These are phyloP conservation scores for Jaculus jaculus DNA, from an alignment of 2,113 vertebrate species.

Conservation along the genomic window DNA sequence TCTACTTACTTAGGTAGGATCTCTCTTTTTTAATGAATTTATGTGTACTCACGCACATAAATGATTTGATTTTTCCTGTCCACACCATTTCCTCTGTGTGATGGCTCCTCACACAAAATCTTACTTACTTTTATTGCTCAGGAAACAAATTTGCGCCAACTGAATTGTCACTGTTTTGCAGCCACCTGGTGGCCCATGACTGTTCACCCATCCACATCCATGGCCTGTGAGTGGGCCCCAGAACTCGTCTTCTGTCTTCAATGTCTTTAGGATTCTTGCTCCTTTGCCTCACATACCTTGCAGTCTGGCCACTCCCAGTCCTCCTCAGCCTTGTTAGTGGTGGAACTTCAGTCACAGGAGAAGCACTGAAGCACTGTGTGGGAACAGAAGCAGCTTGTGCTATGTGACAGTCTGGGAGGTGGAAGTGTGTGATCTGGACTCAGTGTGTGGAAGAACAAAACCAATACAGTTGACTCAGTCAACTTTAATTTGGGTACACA, in stretches of 20 bases:
- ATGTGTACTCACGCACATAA: no score
- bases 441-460: neutral
- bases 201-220: accelerated
- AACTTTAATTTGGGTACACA: neutral
- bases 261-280: neutral
- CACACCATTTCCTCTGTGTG: neutral
- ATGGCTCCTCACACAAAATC: accelerated
- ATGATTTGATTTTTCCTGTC: neutral
- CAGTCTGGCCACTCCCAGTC: neutral
- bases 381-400: neutral
- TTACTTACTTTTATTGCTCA: neutral
- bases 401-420: neutral
- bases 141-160: accelerated
- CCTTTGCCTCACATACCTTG: no score
- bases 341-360: neutral
- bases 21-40: no score
- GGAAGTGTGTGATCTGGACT: no score
- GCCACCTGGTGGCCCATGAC: neutral
- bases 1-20: no score
- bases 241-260: neutral
- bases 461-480: no score
- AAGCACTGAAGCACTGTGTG: neutral
- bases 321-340: neutral
- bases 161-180: no score
- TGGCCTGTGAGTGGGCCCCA: neutral